These are phyloP conservation scores for Dicyrtoma fusca DNA, from an alignment of 2,888 invertebrate species.

Conservation along the genomic window DNA sequence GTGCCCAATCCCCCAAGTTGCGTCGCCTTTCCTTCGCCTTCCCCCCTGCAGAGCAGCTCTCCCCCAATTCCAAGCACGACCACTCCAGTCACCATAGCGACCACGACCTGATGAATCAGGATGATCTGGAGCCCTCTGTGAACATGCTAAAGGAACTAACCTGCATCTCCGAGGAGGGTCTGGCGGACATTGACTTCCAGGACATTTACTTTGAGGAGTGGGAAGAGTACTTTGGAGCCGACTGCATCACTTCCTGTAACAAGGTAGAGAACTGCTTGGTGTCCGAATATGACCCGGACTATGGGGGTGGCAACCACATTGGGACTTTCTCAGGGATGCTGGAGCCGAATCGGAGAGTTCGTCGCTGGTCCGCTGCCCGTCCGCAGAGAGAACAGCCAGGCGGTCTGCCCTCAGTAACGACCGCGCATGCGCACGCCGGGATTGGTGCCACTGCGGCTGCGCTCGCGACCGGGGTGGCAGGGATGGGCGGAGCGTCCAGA, in stretches of 20 bases:
- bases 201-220: slow-evolving; percentile 56
- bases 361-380: slow-evolving; percentile 74
- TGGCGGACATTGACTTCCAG: slow-evolving; percentile 75
- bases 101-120: background rate
- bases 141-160: slow-evolving; percentile 67
- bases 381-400: too few relatives aligned
- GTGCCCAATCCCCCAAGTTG: slow-evolving; percentile 64
- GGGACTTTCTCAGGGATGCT: background rate
- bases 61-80: slow-evolving; percentile 49
- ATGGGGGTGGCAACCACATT: slow-evolving; percentile 61
- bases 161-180: slow-evolving; percentile 83
- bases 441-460: slow-evolving; percentile 54
- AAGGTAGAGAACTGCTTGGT: slow-evolving; percentile 63
- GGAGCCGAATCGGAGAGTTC: slow-evolving; percentile 63
- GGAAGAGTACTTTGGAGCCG: slow-evolving; percentile 59
- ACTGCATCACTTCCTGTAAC: slow-evolving; percentile 73
- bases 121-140: slow-evolving; percentile 44
- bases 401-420: too few relatives aligned
- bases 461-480: slow-evolving; percentile 52
- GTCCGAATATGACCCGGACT: slow-evolving; percentile 64
- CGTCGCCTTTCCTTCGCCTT: slow-evolving; percentile 59
- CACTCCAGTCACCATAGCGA: slow-evolving; percentile 28
- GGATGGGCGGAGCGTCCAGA: slow-evolving; percentile 35
- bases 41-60: slow-evolving; percentile 50
- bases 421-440: slow-evolving; percentile 47